Percentiles rank a stretch among this genome's conserved stretches.
Evolutionary conservation across 2,797 vertebrate genomes (phyloP).

Genomic region (Kryptopterus vitreolus): DNA sequence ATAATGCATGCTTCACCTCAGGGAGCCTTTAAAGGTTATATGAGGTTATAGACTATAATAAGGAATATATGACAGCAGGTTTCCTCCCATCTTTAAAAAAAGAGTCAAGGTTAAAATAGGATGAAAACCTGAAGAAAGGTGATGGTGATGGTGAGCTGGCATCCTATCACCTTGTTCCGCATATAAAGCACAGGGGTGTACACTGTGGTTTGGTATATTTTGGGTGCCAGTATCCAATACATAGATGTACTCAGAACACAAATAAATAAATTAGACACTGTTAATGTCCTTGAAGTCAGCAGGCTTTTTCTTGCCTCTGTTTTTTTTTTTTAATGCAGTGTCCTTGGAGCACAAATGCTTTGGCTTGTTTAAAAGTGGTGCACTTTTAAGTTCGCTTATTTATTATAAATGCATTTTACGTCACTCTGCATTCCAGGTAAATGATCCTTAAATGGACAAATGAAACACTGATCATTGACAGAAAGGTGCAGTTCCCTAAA

Average conservation of each 20-base stretch:
- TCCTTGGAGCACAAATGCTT: too few species aligned
- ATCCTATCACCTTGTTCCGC: too few species aligned
- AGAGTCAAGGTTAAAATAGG: not conserved
- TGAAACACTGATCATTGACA: not conserved
- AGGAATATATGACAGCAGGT: not conserved
- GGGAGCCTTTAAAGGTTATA: not conserved
- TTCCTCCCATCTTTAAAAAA: not conserved
- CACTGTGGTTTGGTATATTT: not conserved
- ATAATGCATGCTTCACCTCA: not conserved
- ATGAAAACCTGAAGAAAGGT: not conserved
- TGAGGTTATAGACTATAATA: not conserved
- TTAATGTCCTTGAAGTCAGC: not conserved
- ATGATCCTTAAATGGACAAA: not conserved
- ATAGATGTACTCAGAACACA: not conserved
- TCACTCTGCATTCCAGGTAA: not conserved
- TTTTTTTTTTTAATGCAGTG: too few species aligned
- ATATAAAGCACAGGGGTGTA: not conserved
- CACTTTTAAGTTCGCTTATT: not conserved
- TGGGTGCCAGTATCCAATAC: not conserved
- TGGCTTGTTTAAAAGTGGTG: not conserved
- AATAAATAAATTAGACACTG: not conserved
- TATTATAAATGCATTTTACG: not conserved
- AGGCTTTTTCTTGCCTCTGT: too few species aligned
- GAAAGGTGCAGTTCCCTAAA: not conserved
- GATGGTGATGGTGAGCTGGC: not conserved